Evolutionary conservation across 2,797 vertebrate species (phyloP), one percentile per base, ranked within the genome.

Genomic region (Caiman crocodilus): DNA sequence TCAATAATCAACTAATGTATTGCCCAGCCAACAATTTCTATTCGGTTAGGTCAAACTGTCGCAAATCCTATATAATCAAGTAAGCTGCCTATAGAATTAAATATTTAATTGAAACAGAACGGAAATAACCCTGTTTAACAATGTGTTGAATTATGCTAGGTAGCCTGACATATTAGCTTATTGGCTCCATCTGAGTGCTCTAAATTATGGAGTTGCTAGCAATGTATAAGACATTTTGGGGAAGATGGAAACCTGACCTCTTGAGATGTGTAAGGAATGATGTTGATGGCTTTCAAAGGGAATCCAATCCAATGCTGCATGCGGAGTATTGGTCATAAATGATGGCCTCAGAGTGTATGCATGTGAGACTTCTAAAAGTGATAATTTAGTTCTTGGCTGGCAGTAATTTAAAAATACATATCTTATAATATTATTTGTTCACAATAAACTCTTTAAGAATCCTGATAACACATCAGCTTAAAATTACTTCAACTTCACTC

Each of bases 41-140:
- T 76, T 28, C 58, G 4, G 76, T 65, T 84, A 76, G 1, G 7
- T 89, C 58, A 2, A 35, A 57, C 13, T 74, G 3, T n/a, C n/a
- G 14, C 7, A 83, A 77, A 9, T 5, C 28, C 21, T 3, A 17
- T 25, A 12, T 26, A 89, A 87, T 69, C n/a, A 89, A 74, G 67
- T 10, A 81, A 82, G 84, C 88, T 56, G 2, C 3, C 15, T 90
- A 84, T 67, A 89, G 26, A 28, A 6, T 2, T 26, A 85, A 56
- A 20, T 23, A 12, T 76, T 35, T 90, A 83, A 94, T 76, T 91
- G 63, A 92, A 92, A 87, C 93, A 92, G 84, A 95, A 56, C 87
- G 12, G 11, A n/a, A 64, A 90, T 96, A 94, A 97, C 65, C 23
- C 26, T 94, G 69, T 95, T 95, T 96, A 95, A 95, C 92, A 96